Conservation (phyloP, 1,140 invertebrate species). For the Formica selysi region DNA sequence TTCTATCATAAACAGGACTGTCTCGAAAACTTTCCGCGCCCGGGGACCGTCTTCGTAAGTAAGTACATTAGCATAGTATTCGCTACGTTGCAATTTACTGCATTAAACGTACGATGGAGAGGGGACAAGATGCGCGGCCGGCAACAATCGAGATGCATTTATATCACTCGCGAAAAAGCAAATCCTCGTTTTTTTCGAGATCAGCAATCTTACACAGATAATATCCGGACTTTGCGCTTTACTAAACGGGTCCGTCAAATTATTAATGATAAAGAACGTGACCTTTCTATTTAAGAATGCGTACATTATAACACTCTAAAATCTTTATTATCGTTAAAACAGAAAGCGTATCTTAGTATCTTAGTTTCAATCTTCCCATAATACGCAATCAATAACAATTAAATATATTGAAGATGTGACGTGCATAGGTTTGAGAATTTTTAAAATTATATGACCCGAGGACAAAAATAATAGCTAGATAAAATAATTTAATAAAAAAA, state of each 20-base stretch:
- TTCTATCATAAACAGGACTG: slow-evolving; percentile 69
- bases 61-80: slow-evolving; percentile 78
- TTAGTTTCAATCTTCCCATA: background rate
- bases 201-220: slow-evolving; percentile 16
- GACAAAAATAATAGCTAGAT: background rate
- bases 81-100: slow-evolving; percentile 80
- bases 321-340: background rate
- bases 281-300: background rate
- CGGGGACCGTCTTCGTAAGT: slow-evolving; percentile 76
- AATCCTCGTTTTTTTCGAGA: slow-evolving; percentile 7
- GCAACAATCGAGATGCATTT: slow-evolving; percentile 26
- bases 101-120: slow-evolving; percentile 69
- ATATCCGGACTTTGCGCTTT: slow-evolving; percentile 1
- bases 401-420: slow-evolving; percentile 8
- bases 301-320: background rate
- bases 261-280: background rate
- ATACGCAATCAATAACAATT: background rate
- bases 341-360: background rate
- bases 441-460: background rate
- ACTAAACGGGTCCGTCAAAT: background rate
- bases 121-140: background rate
- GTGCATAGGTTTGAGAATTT: background rate
- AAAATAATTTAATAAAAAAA: background rate
- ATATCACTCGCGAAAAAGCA: background rate
- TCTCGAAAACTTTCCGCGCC: slow-evolving; percentile 77